These are phyloP conservation scores for Galerucella calmariensis DNA, from an alignment of 2,888 invertebrate species.

Conservation along the genomic window DNA sequence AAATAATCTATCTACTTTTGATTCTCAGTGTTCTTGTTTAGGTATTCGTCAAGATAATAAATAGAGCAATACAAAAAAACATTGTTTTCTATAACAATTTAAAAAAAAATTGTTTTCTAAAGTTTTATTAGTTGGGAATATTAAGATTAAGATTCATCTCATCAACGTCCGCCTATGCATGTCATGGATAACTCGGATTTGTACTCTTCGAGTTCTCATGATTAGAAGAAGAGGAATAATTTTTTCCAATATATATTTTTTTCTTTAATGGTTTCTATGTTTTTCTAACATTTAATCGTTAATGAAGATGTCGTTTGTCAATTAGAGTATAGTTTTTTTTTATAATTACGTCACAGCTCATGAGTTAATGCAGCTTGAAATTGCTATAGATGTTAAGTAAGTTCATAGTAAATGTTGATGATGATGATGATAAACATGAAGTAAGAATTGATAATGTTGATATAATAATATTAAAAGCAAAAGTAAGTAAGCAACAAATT, in stretches of 20 bases:
- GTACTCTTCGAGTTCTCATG: slow-evolving; percentile 26
- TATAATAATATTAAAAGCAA: no score
- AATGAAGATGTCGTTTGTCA: slow-evolving; percentile 36
- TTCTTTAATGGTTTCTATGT: slow-evolving; percentile 26
- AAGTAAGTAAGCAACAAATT: no score
- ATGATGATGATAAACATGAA: not conserved
- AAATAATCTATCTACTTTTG: no score
- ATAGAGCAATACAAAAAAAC: no score
- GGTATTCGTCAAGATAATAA: no score
- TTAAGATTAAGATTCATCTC: no score
- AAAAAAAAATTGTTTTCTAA: no score
- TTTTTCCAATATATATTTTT: slow-evolving; percentile 9
- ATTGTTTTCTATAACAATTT: no score
- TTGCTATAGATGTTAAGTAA: slow-evolving; percentile 25
- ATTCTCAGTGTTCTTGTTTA: no score
- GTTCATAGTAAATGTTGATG: not conserved
- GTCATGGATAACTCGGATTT: slow-evolving; percentile 15
- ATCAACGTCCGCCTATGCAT: slow-evolving; percentile 2
- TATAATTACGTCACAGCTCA: slow-evolving; percentile 18
- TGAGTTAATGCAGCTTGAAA: slow-evolving; percentile 30
- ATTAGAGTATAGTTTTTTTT: slow-evolving; percentile 27
- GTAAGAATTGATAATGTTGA: no score
- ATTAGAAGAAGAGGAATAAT: slow-evolving; percentile 23
- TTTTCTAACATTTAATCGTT: slow-evolving; percentile 24
- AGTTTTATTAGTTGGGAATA: no score